Percentiles rank a stretch among this genome's conserved stretches.
Evolutionary conservation across 2,888 invertebrate species (phyloP).

Genomic region (Brenthis daphne): DNA sequence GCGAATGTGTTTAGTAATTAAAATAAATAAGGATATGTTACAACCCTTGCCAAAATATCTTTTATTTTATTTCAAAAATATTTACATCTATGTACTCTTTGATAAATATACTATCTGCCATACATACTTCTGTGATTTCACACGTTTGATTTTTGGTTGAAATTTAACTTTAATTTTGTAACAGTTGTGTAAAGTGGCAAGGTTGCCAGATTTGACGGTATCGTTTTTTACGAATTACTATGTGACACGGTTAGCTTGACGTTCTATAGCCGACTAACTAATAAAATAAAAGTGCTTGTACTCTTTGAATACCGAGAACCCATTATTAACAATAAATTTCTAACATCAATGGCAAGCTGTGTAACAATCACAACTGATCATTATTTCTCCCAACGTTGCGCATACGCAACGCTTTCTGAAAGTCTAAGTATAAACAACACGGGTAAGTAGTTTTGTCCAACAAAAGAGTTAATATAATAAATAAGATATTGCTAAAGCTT

Average conservation of each 20-base stretch:
- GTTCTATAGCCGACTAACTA: slow-evolving; percentile 7
- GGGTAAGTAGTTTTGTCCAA: slow-evolving; percentile 14
- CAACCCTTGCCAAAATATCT: too few relatives aligned
- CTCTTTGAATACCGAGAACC: slow-evolving; percentile 13
- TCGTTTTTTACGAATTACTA: slow-evolving; percentile 11
- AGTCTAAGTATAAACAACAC: slow-evolving; percentile 4
- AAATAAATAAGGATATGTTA: too few relatives aligned
- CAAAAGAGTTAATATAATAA: slow-evolving; percentile 13
- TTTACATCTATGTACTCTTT: too few relatives aligned
- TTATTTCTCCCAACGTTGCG: neutral
- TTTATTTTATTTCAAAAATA: too few relatives aligned
- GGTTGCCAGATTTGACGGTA: too few relatives aligned
- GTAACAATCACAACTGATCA: slow-evolving; percentile 14
- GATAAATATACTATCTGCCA: too few relatives aligned
- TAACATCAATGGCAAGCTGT: slow-evolving; percentile 24
- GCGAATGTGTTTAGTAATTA: too few relatives aligned
- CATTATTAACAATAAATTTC: slow-evolving; percentile 26
- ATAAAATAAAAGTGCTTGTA: slow-evolving; percentile 18
- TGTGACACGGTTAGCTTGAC: slow-evolving; percentile 12
- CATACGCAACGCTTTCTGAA: neutral
- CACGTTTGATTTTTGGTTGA: too few relatives aligned
- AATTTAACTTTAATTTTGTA: too few relatives aligned
- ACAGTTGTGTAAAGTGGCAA: too few relatives aligned
- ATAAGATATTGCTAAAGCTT: slow-evolving; percentile 9
- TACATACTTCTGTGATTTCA: too few relatives aligned